Base-by-base conservation (phyloP, 2,888 invertebrate genomes). In the Cheilosia variabilis region DNA sequence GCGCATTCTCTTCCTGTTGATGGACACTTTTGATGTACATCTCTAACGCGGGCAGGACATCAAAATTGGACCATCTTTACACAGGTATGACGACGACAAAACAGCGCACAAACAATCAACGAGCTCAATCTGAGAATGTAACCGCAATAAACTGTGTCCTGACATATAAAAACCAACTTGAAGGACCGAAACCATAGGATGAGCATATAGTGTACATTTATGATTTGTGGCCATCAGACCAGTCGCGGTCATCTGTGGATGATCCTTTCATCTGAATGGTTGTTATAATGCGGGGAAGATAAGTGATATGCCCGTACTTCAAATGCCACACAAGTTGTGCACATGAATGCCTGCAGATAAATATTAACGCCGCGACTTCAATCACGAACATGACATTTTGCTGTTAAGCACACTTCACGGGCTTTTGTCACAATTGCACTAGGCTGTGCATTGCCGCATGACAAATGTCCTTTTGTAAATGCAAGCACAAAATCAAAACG, bases 401-500 rank as follows among this genome's bases (percentile, higher is more conserved):
- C 43, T 69, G 75, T 80, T 66, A 71, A 69, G 45, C 75, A 75
- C 80, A 69, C 73, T 79, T 68, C 83, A 52, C 55, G 78, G 62
- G 62, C 65, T 71, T 60, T 78, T 82, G 66, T 71, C 62, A 78
- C 78, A 77, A 68, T 79, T 63, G 79, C 79, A 73, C 73, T 71
- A 55, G 75, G 47, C 73, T 73, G 41, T 75, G 73, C 83, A 78
- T 17, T 68, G 63, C 83, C 69, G 53, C 55, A 84, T 84, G 80
- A 80, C 75, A 84, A 84, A 84, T 84, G 84, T 80, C 75, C 80
- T 75, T 75, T 80, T 75, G 47, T 66, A 66, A 84, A 84, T 80
- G 84, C 84, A 84, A 84, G 80, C 75, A 76, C 62, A 53, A 84
- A 80, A 75, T 80, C 75, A 76, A 84, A 75, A 65, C 71, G 65